phyloP scores from a whole-genome alignment of 1,140 invertebrate genomes.

The Aradophagus sp. region DNA sequence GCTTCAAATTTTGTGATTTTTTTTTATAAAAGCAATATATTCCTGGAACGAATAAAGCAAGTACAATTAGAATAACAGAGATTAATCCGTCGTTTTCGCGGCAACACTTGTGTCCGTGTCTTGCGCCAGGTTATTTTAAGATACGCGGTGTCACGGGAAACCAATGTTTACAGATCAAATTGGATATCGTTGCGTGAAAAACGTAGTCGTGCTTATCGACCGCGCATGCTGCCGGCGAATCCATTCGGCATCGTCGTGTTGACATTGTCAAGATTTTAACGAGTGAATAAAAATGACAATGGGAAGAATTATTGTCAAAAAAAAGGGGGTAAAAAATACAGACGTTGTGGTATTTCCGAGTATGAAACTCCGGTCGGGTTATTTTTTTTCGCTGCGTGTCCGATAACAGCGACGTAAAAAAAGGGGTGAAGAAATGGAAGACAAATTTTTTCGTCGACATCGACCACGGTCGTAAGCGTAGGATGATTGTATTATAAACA shows the following conservation, averaged over 20 bases:
- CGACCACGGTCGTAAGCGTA: constrained; percentile 15
- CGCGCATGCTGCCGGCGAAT: no score
- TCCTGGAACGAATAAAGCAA: no score
- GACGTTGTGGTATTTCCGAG: neutral
- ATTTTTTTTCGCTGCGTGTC: constrained; percentile 32
- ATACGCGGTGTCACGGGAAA: constrained; percentile 44
- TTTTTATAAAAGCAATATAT: no score
- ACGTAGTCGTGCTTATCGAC: constrained; percentile 44
- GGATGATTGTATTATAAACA: constrained; percentile 40
- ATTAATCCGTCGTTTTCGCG: constrained; percentile 23
- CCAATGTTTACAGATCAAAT: constrained; percentile 46
- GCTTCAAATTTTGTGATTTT: no score
- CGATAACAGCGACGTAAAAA: neutral
- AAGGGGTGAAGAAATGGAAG: constrained; percentile 23
- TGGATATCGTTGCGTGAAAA: constrained; percentile 49
- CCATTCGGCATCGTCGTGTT: constrained; percentile 37
- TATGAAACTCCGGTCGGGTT: neutral
- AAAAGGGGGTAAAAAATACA: constrained; percentile 1
- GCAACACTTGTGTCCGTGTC: constrained; percentile 15
- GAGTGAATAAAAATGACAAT: constrained; percentile 43
- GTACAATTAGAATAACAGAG: constrained; percentile 20
- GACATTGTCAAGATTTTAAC: constrained; percentile 44
- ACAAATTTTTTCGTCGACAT: constrained; percentile 34
- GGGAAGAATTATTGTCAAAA: constrained; percentile 43
- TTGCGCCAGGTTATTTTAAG: constrained; percentile 45